Conservation (phyloP, 2,113 vertebrate species). For the Copsychus sechellarum region DNA sequence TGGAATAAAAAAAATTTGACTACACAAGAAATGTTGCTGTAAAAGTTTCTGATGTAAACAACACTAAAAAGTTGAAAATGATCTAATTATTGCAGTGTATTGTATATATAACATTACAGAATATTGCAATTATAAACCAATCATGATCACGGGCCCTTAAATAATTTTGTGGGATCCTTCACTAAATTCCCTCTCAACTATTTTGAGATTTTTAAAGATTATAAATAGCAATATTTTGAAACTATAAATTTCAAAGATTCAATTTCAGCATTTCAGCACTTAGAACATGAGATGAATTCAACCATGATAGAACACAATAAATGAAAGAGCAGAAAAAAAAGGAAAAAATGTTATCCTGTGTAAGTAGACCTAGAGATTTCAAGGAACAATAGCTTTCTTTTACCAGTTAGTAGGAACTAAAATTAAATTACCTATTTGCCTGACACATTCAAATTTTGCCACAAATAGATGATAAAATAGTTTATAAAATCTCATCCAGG, state of each 20-base stretch:
- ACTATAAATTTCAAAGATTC: not conserved
- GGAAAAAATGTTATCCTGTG: not conserved
- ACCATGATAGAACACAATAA: not conserved
- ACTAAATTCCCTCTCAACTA: not conserved
- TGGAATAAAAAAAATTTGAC: not conserved
- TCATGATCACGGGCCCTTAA: not conserved
- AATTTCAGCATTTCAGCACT: not conserved
- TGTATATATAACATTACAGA: not conserved
- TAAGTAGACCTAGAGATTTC: not conserved
- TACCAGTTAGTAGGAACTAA: not conserved
- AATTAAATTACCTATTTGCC: not conserved
- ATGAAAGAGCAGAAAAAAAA: not conserved
- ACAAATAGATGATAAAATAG: not conserved
- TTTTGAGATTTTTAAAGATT: not conserved
- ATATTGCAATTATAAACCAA: not conserved
- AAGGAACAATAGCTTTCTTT: not conserved
- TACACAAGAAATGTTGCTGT: not conserved
- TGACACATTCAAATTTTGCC: not conserved
- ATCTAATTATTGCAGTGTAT: not conserved
- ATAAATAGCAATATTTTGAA: not conserved
- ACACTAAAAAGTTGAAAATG: not conserved
- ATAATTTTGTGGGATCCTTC: not conserved
- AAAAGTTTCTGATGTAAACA: not conserved
- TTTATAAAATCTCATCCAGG: not conserved
- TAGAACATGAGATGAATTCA: not conserved